Percentiles rank a stretch among this genome's conserved stretches.
These are phyloP conservation scores for Karalla daura DNA, from an alignment of 2,797 vertebrate species.

Conservation along the genomic window DNA sequence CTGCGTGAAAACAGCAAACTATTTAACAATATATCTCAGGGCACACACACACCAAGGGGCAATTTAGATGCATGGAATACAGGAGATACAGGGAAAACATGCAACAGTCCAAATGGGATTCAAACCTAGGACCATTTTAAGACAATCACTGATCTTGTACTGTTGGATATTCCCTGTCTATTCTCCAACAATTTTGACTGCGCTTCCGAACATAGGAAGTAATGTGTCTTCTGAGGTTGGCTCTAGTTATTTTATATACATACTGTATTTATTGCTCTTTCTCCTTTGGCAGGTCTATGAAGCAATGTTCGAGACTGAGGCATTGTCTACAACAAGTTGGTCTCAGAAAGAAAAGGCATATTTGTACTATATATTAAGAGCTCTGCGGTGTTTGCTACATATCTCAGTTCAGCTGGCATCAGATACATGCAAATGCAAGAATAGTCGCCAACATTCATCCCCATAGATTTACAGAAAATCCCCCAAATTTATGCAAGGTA, in stretches of 20 bases:
- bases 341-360: background rate
- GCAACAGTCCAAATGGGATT: no score
- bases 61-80: no score
- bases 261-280: no score
- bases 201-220: background rate
- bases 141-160: no score
- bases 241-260: constrained; percentile 16
- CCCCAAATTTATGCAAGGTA: background rate
- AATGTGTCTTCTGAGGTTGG: constrained; percentile 3
- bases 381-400: background rate
- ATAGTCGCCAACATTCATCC: background rate
- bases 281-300: no score
- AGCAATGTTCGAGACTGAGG: background rate
- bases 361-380: background rate
- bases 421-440: background rate
- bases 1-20: no score
- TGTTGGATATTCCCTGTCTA: background rate
- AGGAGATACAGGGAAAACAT: no score
- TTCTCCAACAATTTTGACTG: background rate
- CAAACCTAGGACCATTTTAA: no score
- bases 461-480: background rate
- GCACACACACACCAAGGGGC: no score
- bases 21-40: no score
- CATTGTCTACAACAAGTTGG: background rate
- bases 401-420: background rate